Percentiles rank a stretch among this genome's conserved stretches.
phyloP scores from a whole-genome alignment of 1,140 invertebrate genomes.

The Lerema accius region DNA sequence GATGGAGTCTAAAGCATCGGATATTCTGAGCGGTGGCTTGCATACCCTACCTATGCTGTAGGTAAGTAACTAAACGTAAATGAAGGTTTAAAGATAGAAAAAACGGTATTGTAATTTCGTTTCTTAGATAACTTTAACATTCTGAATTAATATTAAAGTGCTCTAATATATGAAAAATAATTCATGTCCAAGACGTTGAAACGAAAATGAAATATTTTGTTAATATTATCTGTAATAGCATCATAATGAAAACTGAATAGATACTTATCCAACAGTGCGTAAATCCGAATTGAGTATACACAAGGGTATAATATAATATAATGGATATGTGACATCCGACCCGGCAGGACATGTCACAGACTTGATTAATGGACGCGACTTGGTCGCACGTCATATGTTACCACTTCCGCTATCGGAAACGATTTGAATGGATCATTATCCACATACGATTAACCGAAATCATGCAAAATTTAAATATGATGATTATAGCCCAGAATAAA shows the following conservation, averaged over 20 bases:
- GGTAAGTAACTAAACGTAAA: too few relatives aligned
- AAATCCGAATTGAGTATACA: slow-evolving; percentile 29
- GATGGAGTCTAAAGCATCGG: slow-evolving; percentile 1
- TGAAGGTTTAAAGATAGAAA: too few relatives aligned
- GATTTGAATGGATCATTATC: slow-evolving; percentile 16
- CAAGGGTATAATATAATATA: slow-evolving; percentile 39
- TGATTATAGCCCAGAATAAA: too few relatives aligned
- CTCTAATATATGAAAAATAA: not conserved
- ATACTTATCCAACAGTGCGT: slow-evolving; percentile 33
- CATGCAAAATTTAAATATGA: too few relatives aligned
- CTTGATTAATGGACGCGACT: slow-evolving; percentile 49
- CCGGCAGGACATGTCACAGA: slow-evolving; percentile 46
- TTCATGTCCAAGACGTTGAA: not conserved
- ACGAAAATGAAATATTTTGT: slow-evolving; percentile 12
- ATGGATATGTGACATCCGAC: slow-evolving; percentile 46
- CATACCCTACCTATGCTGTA: too few relatives aligned
- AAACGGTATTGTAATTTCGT: too few relatives aligned
- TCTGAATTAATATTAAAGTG: too few relatives aligned
- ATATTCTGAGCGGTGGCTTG: slow-evolving; percentile 1
- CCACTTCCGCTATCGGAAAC: slow-evolving; percentile 39
- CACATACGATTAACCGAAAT: slow-evolving; percentile 1
- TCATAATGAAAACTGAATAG: slow-evolving; percentile 16
- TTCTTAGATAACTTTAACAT: too few relatives aligned
- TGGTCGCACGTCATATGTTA: slow-evolving; percentile 50
- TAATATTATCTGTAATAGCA: too few relatives aligned